Conservation (phyloP, 2,888 invertebrate genomes). For the Lithodes maja region DNA sequence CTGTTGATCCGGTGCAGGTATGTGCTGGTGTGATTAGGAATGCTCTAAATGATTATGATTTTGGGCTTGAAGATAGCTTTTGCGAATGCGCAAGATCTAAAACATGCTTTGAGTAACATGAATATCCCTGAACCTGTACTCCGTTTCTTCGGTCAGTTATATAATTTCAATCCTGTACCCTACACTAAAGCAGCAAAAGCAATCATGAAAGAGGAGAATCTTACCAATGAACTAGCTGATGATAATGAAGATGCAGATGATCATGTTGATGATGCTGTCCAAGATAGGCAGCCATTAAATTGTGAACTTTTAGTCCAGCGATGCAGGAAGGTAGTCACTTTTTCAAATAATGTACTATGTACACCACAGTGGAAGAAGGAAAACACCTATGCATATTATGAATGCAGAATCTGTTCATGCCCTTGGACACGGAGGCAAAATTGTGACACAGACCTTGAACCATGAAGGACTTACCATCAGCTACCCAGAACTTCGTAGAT, state of each 20-base stretch:
- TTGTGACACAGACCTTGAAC: slow-evolving; percentile 22
- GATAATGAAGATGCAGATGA: not conserved
- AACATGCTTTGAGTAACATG: slow-evolving; percentile 1
- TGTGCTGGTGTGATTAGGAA: not conserved
- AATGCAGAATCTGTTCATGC: slow-evolving; percentile 19
- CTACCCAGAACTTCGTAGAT: slow-evolving; percentile 11
- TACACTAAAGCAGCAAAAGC: not conserved
- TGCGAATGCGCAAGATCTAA: not conserved
- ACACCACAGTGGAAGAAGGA: slow-evolving; percentile 12
- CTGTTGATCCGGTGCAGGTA: not conserved
- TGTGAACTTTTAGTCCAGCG: not conserved
- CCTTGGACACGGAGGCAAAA: slow-evolving; percentile 33
- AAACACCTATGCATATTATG: slow-evolving; percentile 30
- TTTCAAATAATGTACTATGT: slow-evolving; percentile 20
- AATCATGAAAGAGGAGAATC: not conserved
- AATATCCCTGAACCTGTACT: not conserved
- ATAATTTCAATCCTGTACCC: not conserved
- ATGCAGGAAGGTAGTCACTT: slow-evolving; percentile 17
- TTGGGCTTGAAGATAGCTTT: slow-evolving; percentile 11
- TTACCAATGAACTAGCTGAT: not conserved
- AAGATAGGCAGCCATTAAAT: not conserved
- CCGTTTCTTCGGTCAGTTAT: not conserved
- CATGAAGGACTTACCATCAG: slow-evolving; percentile 21
- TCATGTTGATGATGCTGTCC: not conserved
- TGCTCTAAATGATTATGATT: not conserved